These are phyloP conservation scores for Centroberyx gerrardi DNA, from an alignment of 2,797 vertebrate genomes.

Conservation along the genomic window DNA sequence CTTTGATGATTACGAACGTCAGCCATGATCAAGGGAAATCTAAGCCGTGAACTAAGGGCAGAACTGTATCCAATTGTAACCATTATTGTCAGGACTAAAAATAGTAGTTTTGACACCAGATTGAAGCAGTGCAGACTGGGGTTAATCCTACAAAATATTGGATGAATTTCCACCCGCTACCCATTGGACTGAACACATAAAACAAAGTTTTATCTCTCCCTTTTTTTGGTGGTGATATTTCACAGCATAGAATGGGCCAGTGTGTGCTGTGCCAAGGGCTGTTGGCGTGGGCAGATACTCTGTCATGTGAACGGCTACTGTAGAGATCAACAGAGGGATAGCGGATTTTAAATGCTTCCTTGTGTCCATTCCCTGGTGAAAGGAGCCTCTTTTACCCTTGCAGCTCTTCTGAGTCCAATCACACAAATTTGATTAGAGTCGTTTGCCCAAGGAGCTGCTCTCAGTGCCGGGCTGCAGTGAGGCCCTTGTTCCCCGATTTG, in stretches of 20 bases:
- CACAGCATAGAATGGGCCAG: conserved; percentile 61
- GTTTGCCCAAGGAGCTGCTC: conserved; percentile 76
- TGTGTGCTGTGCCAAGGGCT: conserved; percentile 65
- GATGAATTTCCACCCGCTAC: conserved; percentile 44
- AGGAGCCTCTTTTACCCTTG: conserved; percentile 71
- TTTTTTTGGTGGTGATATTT: conserved; percentile 58
- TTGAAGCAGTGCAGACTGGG: conserved; percentile 27
- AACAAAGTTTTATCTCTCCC: conserved; percentile 57
- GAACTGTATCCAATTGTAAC: conserved; percentile 32
- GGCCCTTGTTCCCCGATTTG: conserved; percentile 73
- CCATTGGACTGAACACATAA: conserved; percentile 56
- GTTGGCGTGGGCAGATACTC: conserved; percentile 59
- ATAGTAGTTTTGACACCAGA: conserved; percentile 43
- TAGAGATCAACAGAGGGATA: conserved; percentile 64
- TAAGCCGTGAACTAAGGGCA: conserved; percentile 30
- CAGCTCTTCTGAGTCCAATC: conserved; percentile 73
- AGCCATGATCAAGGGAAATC: conserved; percentile 47
- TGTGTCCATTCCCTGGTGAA: conserved; percentile 71
- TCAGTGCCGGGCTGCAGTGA: conserved; percentile 64
- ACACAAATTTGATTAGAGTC: conserved; percentile 84
- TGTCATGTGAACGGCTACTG: conserved; percentile 78
- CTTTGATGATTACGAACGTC: conserved; percentile 65
- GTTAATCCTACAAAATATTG: conserved; percentile 43
- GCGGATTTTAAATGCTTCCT: conserved; percentile 74
- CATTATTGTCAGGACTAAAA: conserved; percentile 59